Base-by-base conservation (phyloP, 2,113 vertebrate genomes). In the Notarius quadriscutis region DNA sequence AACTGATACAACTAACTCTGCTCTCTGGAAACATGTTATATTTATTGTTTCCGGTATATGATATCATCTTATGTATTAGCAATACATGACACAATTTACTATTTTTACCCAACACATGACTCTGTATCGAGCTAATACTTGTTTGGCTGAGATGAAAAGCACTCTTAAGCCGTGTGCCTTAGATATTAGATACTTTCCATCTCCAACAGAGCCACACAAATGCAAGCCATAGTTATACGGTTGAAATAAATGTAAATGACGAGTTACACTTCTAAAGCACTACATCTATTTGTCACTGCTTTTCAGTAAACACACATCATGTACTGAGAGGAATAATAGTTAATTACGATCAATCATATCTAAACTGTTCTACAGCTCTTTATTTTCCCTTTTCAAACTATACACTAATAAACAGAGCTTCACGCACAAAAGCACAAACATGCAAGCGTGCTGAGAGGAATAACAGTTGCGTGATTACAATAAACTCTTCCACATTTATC, bases 141-240 rank as follows among this genome's bases (percentile, higher is more conserved):
- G 75, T 79, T 55, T 79, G 75, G 75, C 75, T 79, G 75, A 79
- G 22, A 55, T 15, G 6, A 79, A 17, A 12, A 55, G 75, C 55
- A 79, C 51, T 55, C 18, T 53, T 12, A 79, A 79, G 75, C 75
- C 75, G 18, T 72, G 30, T 72, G 69, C 17, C 69, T 79, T 55
- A 55, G 75, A 79, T 79, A 79, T 79, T 55, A 55, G 25, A 55
- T 79, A 55, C 51, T 79, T 79, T 79, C 75, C 51, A 17, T 79
- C 25, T 79, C 75, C 30, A 27, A 84, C 69, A n/a, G 8, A 74
- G 27, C 15, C 69, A n/a, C 67, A 57, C n/a, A 22, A 20, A 72
- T 8, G 55, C 34, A 27, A 67, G 81, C 81, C 15, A 20, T 27
- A 53, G 63, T 30, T 55, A 22, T 27, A 71, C 1, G 8, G 50